A percentile compares a stretch with the other conserved stretches of the same genome.
These are phyloP conservation scores for Chroicocephalus ridibundus DNA, from an alignment of 2,113 vertebrate genomes.

Conservation along the genomic window DNA sequence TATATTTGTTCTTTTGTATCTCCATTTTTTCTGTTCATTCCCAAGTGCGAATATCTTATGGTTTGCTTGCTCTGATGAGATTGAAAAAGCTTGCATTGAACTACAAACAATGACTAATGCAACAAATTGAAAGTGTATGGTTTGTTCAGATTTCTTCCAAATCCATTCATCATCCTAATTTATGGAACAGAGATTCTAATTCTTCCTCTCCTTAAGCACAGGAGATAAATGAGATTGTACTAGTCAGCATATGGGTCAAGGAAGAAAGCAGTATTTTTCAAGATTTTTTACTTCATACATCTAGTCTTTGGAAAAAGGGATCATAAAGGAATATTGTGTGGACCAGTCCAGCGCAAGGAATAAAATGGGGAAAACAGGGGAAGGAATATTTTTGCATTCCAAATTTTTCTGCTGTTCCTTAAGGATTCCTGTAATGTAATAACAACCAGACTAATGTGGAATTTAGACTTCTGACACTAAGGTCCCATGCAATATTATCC, in stretches of 20 bases:
- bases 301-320: neutral
- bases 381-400: neutral
- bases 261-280: neutral
- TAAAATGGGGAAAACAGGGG: accelerated
- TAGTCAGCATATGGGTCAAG: neutral
- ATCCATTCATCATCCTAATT: neutral
- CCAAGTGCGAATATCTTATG: neutral
- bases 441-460: neutral
- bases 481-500: neutral
- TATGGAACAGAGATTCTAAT: neutral
- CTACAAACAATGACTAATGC: neutral
- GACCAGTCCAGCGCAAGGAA: neutral
- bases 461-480: neutral
- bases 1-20: neutral
- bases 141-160: neutral
- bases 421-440: neutral
- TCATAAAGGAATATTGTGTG: neutral
- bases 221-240: neutral
- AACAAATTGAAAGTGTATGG: neutral
- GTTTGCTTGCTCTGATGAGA: neutral
- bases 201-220: neutral
- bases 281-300: neutral
- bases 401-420: neutral
- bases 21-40: neutral
- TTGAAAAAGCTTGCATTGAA: neutral